These are phyloP conservation scores for Odontomyia ornata DNA, from an alignment of 2,888 invertebrate species.

Conservation along the genomic window DNA sequence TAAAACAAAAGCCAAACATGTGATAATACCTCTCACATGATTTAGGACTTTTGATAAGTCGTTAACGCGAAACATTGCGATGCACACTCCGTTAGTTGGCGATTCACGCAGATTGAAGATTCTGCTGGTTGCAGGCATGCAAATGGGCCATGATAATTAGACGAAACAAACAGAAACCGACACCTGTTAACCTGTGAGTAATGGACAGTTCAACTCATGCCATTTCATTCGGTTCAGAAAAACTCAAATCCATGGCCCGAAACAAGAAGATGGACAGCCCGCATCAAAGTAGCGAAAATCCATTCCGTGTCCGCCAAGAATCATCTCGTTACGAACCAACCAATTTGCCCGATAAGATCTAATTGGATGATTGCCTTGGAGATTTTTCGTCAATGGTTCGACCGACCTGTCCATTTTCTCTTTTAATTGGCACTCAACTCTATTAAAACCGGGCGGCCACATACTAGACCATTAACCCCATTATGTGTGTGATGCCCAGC, in stretches of 20 bases:
- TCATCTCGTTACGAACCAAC: constrained; percentile 14
- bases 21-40: neutral
- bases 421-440: constrained; percentile 35
- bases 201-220: neutral
- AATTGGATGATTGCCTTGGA: constrained; percentile 26
- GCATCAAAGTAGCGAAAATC: neutral
- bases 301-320: constrained; percentile 7
- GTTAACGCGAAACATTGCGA: neutral
- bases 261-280: constrained; percentile 15
- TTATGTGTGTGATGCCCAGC: neutral
- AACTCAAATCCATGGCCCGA: neutral
- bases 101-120: neutral
- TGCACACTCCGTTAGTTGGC: neutral
- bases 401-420: constrained; percentile 24
- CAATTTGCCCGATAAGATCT: constrained; percentile 29
- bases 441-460: constrained; percentile 5
- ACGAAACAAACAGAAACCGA: no score
- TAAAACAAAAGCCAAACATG: neutral
- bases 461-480: constrained; percentile 19
- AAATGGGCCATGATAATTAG: neutral
- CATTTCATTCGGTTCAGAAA: neutral
- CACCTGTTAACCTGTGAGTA: neutral
- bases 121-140: neutral
- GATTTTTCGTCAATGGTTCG: constrained; percentile 23
- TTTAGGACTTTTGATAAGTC: constrained; percentile 6